phyloP scores from a whole-genome alignment of 2,113 vertebrate species.

The Cacatua alba region DNA sequence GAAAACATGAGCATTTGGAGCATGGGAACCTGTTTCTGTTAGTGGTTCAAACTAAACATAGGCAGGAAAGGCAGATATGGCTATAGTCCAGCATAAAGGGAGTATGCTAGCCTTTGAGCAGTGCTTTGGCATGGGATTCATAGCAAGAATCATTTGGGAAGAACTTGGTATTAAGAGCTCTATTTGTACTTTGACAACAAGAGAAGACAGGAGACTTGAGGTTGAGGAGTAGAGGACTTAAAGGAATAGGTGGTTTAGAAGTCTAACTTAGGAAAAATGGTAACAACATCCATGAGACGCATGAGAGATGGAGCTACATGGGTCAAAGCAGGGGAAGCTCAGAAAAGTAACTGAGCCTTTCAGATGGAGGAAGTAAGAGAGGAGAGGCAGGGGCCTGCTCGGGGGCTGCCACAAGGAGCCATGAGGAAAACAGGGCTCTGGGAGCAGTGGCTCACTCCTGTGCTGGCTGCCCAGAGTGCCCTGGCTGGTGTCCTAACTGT shows the following conservation, averaged over 20 bases:
- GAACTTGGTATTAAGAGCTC: not conserved
- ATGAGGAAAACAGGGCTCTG: not conserved
- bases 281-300: not conserved
- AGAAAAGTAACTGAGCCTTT: not conserved
- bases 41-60: not conserved
- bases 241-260: not conserved
- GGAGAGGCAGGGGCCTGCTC: not conserved
- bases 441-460: not conserved
- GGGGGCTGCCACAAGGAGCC: accelerated
- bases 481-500: not conserved
- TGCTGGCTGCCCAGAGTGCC: not conserved
- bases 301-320: not conserved
- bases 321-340: not conserved
- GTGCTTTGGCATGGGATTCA: not conserved
- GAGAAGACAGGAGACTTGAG: not conserved
- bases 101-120: not conserved
- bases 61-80: not conserved
- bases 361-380: not conserved
- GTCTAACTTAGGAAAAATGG: not conserved
- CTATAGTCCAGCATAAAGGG: not conserved
- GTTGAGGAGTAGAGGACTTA: not conserved
- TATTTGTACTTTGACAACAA: not conserved
- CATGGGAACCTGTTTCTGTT: not conserved
- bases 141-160: not conserved
- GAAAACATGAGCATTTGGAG: not conserved